These are phyloP conservation scores for Chaetura pelagica DNA, from an alignment of 2,113 vertebrate genomes.

Conservation along the genomic window DNA sequence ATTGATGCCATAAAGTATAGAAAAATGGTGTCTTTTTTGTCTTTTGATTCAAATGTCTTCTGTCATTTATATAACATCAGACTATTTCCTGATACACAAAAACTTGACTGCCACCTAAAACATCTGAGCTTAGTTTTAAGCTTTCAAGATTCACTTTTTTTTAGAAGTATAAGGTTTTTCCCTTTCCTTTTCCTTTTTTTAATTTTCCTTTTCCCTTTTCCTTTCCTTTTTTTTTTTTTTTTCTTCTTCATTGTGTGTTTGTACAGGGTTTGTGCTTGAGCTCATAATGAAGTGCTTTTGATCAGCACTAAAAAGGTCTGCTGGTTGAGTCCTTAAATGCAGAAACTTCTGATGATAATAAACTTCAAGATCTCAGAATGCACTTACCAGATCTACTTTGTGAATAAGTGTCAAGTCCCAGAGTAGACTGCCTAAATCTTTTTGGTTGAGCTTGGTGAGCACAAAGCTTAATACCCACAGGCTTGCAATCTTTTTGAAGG, in stretches of 20 bases:
- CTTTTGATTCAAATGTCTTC: slow-evolving; percentile 49
- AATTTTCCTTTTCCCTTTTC: background rate
- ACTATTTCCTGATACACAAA: slow-evolving; percentile 51
- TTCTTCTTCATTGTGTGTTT: background rate
- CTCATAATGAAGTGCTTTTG: slow-evolving; percentile 67
- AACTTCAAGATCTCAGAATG: slow-evolving; percentile 77
- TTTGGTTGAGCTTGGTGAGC: slow-evolving; percentile 63
- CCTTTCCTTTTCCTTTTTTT: background rate
- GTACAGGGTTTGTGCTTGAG: slow-evolving; percentile 50
- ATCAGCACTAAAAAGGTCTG: slow-evolving; percentile 72
- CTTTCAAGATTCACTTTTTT: slow-evolving; percentile 60
- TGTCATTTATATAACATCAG: slow-evolving; percentile 50
- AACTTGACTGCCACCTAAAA: slow-evolving; percentile 40
- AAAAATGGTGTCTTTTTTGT: slow-evolving; percentile 7
- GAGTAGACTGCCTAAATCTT: slow-evolving; percentile 78
- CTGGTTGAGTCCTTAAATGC: slow-evolving; percentile 69
- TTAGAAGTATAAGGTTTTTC: background rate
- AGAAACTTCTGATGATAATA: slow-evolving; percentile 76
- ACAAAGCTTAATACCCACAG: slow-evolving; percentile 76
- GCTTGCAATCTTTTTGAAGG: slow-evolving; percentile 72
- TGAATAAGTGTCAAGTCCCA: slow-evolving; percentile 70
- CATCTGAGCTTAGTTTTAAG: slow-evolving; percentile 38
- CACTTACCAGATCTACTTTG: slow-evolving; percentile 73
- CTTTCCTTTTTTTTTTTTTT: background rate
- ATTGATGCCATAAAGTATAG: slow-evolving; percentile 8